A percentile compares a stretch with the other conserved stretches of the same genome.
Evolutionary conservation across 2,797 vertebrate genomes (phyloP).

Genomic region (Coreius guichenoti): DNA sequence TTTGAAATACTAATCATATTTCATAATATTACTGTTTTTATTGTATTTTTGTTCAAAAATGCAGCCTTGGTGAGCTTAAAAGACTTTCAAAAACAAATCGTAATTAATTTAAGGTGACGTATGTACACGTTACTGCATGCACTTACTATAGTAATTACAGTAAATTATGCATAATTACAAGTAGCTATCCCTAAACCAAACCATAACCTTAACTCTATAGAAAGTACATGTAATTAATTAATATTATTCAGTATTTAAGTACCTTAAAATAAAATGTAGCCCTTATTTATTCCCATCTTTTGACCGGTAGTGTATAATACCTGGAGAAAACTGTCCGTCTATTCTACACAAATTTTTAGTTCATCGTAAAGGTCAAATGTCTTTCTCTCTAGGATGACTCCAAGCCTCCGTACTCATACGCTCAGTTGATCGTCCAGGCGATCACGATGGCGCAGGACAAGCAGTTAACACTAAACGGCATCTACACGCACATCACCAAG

Average conservation of each 20-base stretch:
- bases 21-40: not conserved
- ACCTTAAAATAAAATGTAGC: too few species aligned
- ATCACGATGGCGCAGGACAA: constrained; percentile 95
- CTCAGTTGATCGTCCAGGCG: constrained; percentile 96
- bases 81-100: not conserved
- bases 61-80: not conserved
- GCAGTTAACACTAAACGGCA: constrained; percentile 96
- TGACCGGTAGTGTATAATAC: too few species aligned
- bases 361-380: not conserved
- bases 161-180: too few species aligned
- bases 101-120: not conserved
- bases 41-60: not conserved
- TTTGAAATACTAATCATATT: not conserved
- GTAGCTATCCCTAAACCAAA: too few species aligned
- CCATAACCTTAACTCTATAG: too few species aligned
- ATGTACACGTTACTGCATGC: too few species aligned
- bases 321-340: not conserved
- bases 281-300: too few species aligned
- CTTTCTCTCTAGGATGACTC: constrained; percentile 86
- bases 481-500: constrained; percentile 98
- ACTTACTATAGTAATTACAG: too few species aligned
- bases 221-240: too few species aligned
- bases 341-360: not conserved
- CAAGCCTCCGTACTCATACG: constrained; percentile 97
- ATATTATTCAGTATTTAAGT: too few species aligned